Evolutionary conservation across 2,888 invertebrate genomes (phyloP).

Genomic region (Neelides folsomi): DNA sequence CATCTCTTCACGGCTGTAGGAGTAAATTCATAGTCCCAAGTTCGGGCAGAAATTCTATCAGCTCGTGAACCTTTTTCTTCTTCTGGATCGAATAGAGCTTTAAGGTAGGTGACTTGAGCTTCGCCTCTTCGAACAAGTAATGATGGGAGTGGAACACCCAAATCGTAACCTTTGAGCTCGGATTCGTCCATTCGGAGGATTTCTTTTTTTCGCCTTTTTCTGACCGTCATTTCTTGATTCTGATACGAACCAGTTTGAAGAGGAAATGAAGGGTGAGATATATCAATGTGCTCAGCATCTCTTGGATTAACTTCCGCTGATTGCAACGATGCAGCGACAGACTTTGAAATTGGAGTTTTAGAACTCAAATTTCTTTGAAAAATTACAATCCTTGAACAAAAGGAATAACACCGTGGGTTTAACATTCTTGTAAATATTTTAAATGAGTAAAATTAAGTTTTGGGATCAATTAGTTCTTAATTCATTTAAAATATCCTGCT

Average conservation of each 20-base stretch:
- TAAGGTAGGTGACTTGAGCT: constrained; percentile 4
- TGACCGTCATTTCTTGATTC: not conserved
- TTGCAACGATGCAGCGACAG: no score
- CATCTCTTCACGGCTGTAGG: constrained; percentile 14
- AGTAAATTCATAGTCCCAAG: constrained; percentile 20
- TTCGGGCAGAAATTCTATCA: constrained; percentile 12
- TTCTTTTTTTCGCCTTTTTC: constrained; percentile 4
- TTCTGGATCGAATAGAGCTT: not conserved
- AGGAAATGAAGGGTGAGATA: no score
- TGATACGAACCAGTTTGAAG: constrained; percentile 12
- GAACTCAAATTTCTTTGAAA: no score
- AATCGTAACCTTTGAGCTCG: constrained; percentile 12
- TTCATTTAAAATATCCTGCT: no score
- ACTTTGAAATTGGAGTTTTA: no score
- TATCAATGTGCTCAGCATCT: no score
- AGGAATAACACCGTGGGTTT: no score
- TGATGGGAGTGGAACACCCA: constrained; percentile 4
- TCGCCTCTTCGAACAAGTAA: constrained; percentile 17
- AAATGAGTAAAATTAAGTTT: no score
- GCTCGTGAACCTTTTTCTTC: not conserved
- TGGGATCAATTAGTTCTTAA: no score
- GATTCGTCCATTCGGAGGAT: constrained; percentile 19
- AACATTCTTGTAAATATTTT: no score
- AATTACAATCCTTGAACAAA: no score
- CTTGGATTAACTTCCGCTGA: no score